Conservation (phyloP, 2,888 invertebrate genomes). For the Lasioglossum pauxillum region DNA sequence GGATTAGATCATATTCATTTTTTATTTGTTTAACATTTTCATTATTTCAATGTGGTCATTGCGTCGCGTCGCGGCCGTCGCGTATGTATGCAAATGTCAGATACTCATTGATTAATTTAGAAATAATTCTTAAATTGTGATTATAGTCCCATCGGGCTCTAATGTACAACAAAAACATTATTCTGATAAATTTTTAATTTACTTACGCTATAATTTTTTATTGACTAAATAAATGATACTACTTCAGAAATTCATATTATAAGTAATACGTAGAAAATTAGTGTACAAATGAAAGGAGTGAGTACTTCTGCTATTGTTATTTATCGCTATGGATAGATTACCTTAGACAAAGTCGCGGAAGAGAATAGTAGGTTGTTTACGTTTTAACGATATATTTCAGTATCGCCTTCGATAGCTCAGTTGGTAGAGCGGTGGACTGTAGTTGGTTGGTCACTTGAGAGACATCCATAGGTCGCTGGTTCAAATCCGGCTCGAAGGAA, state of each 20-base stretch:
- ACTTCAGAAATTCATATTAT: neutral
- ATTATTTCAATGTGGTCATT: neutral
- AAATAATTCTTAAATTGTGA: neutral
- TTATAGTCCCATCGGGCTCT: neutral
- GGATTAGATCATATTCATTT: neutral
- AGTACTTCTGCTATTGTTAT: neutral
- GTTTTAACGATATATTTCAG: neutral
- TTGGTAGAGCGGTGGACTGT: conserved; percentile 85
- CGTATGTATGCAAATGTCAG: neutral
- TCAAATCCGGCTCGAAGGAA: conserved; percentile 83
- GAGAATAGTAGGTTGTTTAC: neutral
- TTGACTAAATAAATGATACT: neutral
- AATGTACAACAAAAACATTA: neutral
- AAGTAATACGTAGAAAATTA: neutral
- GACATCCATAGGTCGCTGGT: conserved; percentile 83
- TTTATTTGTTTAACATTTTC: neutral
- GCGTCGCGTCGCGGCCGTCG: no score
- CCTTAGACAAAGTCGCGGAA: neutral
- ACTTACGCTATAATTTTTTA: neutral
- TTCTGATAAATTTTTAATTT: neutral
- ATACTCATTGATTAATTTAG: neutral
- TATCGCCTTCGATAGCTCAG: conserved; percentile 84
- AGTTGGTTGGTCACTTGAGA: conserved; percentile 73
- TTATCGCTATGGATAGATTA: neutral
- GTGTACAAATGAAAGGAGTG: no score